phyloP scores from a whole-genome alignment of 2,797 vertebrate genomes.

The Erethizon dorsatum region DNA sequence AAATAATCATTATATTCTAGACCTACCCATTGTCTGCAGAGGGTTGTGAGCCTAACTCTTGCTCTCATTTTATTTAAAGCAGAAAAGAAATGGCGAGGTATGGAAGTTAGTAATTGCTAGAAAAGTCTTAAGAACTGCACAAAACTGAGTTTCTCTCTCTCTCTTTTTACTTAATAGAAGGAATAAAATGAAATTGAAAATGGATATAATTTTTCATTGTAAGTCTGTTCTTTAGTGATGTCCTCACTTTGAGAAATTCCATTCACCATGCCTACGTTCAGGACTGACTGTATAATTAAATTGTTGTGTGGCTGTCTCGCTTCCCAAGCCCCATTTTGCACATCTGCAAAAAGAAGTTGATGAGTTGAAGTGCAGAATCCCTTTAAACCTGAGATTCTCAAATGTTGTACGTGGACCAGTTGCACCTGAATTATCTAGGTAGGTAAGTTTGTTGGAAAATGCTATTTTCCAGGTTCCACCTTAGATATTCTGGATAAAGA shows the following conservation, averaged over 20 bases:
- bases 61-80: neutral
- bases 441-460: neutral
- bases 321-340: neutral
- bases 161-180: neutral
- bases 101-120: slow-evolving; percentile 8
- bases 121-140: neutral
- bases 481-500: neutral
- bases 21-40: neutral
- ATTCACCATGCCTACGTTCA: neutral
- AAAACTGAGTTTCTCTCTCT: neutral
- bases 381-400: slow-evolving; percentile 1
- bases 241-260: neutral
- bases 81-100: neutral
- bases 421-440: neutral
- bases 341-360: neutral
- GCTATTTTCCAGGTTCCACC: neutral
- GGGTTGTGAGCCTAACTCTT: neutral
- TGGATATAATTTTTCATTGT: neutral
- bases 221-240: neutral
- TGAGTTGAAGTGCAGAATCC: neutral
- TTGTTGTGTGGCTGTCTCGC: neutral
- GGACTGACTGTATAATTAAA: neutral
- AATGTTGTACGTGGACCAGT: neutral
- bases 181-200: neutral
- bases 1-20: neutral